Percentiles rank a stretch among this genome's conserved stretches.
These are phyloP conservation scores for Phaonia tiefii DNA, from an alignment of 2,888 invertebrate genomes.

Conservation along the genomic window DNA sequence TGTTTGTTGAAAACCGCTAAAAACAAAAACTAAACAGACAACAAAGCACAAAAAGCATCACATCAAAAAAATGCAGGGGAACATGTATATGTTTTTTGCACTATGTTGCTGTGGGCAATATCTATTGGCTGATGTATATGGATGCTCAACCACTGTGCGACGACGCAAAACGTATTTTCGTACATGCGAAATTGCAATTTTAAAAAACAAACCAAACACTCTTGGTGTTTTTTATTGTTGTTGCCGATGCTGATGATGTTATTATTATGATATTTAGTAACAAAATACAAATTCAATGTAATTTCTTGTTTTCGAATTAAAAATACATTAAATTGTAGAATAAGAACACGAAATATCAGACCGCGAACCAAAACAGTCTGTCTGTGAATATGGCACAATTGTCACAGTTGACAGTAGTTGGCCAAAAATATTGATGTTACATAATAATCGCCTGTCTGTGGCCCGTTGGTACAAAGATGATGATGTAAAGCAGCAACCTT, in stretches of 20 bases:
- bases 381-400: too few species aligned
- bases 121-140: too few species aligned
- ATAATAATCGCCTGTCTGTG: constrained; percentile 29
- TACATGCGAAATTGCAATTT: constrained; percentile 24
- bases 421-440: constrained; percentile 29
- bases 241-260: not conserved
- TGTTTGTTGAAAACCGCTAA: too few species aligned
- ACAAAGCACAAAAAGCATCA: too few species aligned
- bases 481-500: constrained; percentile 56
- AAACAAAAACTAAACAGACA: too few species aligned
- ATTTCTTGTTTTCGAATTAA: constrained; percentile 26
- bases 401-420: constrained; percentile 18
- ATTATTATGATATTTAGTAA: constrained; percentile 25
- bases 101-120: too few species aligned
- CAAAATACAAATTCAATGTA: constrained; percentile 29
- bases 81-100: too few species aligned
- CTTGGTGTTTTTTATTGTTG: not conserved
- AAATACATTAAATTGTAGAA: constrained; percentile 39
- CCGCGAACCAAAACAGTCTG: too few species aligned
- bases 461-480: not conserved
- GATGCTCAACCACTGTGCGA: too few species aligned
- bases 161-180: not conserved
- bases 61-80: too few species aligned
- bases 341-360: too few species aligned
- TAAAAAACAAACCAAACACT: not conserved